Percentiles rank a stretch among this genome's conserved stretches.
Conservation (phyloP, 2,797 vertebrate species). For the Chanos chanos region DNA sequence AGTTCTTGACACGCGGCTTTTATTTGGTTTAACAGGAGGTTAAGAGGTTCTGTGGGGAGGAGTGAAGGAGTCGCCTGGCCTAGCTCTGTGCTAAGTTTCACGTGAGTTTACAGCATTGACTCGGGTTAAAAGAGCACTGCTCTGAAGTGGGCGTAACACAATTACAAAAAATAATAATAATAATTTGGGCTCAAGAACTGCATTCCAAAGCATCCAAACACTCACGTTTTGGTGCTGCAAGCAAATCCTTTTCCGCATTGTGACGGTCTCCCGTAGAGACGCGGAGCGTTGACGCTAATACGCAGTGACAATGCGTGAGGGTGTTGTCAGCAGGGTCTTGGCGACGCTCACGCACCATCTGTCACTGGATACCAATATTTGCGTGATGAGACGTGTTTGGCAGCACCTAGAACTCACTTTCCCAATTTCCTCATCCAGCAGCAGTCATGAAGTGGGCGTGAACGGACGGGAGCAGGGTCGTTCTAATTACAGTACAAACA, state of each 20-base stretch:
- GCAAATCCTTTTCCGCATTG: background rate
- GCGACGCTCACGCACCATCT: constrained; percentile 65
- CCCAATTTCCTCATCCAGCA: background rate
- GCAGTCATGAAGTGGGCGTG: no score
- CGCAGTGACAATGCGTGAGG: constrained; percentile 45
- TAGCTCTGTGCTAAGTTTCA: no score
- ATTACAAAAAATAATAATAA: no score
- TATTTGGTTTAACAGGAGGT: no score
- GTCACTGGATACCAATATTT: constrained; percentile 55
- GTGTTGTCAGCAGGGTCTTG: constrained; percentile 57
- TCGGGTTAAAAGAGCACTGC: no score
- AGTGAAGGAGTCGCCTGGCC: no score
- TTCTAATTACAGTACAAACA: no score
- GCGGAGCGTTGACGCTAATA: constrained; percentile 47
- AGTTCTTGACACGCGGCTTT: no score
- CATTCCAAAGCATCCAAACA: background rate
- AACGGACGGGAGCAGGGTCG: no score
- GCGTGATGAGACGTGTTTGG: background rate
- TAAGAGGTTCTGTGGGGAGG: no score
- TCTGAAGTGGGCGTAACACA: no score
- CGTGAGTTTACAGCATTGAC: no score
- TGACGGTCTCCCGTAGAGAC: constrained; percentile 48
- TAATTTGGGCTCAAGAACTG: background rate
- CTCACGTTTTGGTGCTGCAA: background rate
- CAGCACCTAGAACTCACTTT: background rate